Evolutionary conservation across 2,888 invertebrate species (phyloP).

Genomic region (Hydraecia micacea): DNA sequence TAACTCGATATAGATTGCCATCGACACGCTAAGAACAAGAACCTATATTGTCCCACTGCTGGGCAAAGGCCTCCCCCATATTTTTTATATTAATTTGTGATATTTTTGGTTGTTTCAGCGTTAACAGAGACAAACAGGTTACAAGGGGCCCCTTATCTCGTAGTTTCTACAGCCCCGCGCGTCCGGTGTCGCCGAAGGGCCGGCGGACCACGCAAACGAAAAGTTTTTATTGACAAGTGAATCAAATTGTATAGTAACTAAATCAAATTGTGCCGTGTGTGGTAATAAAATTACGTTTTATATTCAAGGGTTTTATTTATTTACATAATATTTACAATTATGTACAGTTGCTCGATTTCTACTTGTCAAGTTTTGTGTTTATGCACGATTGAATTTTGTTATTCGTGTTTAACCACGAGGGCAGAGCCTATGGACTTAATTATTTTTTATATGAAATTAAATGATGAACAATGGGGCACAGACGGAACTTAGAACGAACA

Average conservation of each 20-base stretch:
- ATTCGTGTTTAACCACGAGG: neutral
- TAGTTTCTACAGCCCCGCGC: slow-evolving; percentile 62
- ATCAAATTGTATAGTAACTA: slow-evolving; percentile 25
- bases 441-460: neutral
- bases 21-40: neutral
- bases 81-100: neutral
- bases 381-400: neutral
- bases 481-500: neutral
- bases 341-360: slow-evolving; percentile 44
- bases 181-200: slow-evolving; percentile 78
- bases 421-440: neutral
- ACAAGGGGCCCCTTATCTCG: slow-evolving; percentile 50
- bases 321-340: slow-evolving; percentile 61
- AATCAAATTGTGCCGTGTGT: slow-evolving; percentile 49
- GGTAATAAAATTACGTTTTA: slow-evolving; percentile 50
- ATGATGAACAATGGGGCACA: neutral
- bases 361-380: neutral
- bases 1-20: neutral
- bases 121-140: slow-evolving; percentile 59
- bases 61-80: neutral
- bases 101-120: slow-evolving; percentile 36
- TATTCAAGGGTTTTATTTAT: slow-evolving; percentile 54
- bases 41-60: neutral
- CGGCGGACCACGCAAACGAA: slow-evolving; percentile 67
- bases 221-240: slow-evolving; percentile 62